Conservation (phyloP, 2,888 invertebrate genomes). For the Melangyna quadrimaculata region DNA sequence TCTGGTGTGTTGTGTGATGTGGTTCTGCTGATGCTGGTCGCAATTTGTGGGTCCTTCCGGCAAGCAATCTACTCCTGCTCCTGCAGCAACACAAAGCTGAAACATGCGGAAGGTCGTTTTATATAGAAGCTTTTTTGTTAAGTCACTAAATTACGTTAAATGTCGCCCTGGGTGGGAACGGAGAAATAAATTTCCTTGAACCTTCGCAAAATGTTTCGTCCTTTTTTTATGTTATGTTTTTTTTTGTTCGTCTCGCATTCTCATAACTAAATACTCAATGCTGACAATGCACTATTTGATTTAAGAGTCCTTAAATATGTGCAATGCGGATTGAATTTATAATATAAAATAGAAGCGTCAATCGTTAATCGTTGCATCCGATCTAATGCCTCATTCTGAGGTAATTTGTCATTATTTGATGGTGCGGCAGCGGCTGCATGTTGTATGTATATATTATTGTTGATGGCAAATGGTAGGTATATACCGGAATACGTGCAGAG, state of each 20-base stretch:
- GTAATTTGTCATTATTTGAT: constrained; percentile 68
- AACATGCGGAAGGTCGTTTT: constrained; percentile 15
- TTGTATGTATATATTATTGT: neutral
- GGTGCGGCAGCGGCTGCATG: constrained; percentile 37
- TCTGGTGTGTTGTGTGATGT: constrained; percentile 45
- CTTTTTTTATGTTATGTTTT: constrained; percentile 60
- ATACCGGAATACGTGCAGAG: constrained; percentile 42
- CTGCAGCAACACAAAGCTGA: neutral
- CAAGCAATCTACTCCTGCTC: constrained; percentile 33
- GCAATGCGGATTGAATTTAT: constrained; percentile 67
- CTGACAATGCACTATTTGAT: constrained; percentile 57
- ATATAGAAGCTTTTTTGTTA: constrained; percentile 64
- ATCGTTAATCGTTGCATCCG: constrained; percentile 68
- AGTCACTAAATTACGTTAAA: constrained; percentile 73
- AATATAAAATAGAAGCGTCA: constrained; percentile 58
- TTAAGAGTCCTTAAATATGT: constrained; percentile 55
- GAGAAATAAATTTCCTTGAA: constrained; percentile 72
- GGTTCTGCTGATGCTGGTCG: constrained; percentile 48
- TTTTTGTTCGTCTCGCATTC: neutral
- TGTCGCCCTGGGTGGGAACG: constrained; percentile 73
- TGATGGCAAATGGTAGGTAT: neutral
- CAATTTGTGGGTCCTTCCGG: constrained; percentile 62
- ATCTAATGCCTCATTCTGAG: constrained; percentile 70
- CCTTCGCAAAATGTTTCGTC: constrained; percentile 61
- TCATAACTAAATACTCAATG: constrained; percentile 23